Evolutionary conservation across 1,140 invertebrate genomes (phyloP), one percentile per base, ranked within the genome.

Genomic region (Atopsyche davidsoni): DNA sequence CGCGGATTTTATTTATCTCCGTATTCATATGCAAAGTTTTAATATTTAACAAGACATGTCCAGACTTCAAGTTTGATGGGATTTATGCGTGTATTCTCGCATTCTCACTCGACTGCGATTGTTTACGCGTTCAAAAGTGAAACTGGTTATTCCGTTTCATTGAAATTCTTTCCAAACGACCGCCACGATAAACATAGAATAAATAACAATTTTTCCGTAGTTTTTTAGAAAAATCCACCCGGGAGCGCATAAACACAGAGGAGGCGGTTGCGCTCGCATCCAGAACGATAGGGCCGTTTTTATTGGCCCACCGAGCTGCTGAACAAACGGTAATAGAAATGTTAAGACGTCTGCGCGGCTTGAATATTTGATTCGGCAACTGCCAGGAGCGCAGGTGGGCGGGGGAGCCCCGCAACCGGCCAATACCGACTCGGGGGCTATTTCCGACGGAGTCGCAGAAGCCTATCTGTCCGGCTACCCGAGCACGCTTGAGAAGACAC

Each of bases 361-460:
- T 35, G 46, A 49, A 41, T 49, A 48, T 49, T 49, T 49, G 39
- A 49, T 49, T 49, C 40, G 34, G 46, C 24, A 11, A 34, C 28
- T 41, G 40, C 46, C 46, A 40, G 46, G 46, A 39, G 34, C 10
- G 25, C 46, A 42, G 39, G 38, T 42, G 7, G 25, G 38, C 25
- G 25, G 25, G 38, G 19, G 42, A 39, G 46, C 34, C n/a, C 3
- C 32, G 3, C 11, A 16, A 16, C n/a, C 32, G 32, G 32, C 32
- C 32, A 34, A 34, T 34, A 16, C 32, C n/a, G 32, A 4, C 3
- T 3, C 32, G 32, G n/a, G 3, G 32, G 4, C 32, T 34, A 11
- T 34, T 11, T 34, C 16, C 32, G 32, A 3, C 16, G 32, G 16
- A 34, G 16, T n/a, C n/a, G n/a, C n/a, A n/a, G n/a, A n/a, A n/a